These are phyloP conservation scores for Siniperca obscura DNA, from an alignment of 2,797 vertebrate species.

Conservation along the genomic window DNA sequence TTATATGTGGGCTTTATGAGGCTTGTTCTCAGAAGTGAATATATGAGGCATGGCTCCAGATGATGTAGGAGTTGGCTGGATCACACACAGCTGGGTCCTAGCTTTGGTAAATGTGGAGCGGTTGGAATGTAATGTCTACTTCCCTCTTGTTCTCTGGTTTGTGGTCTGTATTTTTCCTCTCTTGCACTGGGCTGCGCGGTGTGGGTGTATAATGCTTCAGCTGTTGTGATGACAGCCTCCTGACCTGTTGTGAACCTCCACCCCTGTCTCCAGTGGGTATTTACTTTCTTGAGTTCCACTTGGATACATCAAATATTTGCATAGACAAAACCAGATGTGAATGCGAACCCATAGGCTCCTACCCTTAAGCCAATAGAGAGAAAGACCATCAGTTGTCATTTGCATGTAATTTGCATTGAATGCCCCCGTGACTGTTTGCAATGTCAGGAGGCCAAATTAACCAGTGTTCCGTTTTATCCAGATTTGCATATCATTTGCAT, in stretches of 20 bases:
- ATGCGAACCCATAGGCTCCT: constrained; percentile 57
- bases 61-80: constrained; percentile 73
- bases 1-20: constrained; percentile 34
- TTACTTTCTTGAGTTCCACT: constrained; percentile 74
- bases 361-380: constrained; percentile 71
- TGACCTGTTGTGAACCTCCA: constrained; percentile 72
- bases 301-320: constrained; percentile 78
- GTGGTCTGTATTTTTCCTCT: constrained; percentile 73
- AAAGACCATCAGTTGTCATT: constrained; percentile 78
- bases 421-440: constrained; percentile 81
- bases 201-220: constrained; percentile 66
- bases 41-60: constrained; percentile 58
- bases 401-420: constrained; percentile 86
- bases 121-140: constrained; percentile 70
- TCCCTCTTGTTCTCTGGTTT: constrained; percentile 68
- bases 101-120: constrained; percentile 63
- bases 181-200: constrained; percentile 24
- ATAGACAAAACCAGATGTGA: constrained; percentile 66
- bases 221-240: constrained; percentile 64
- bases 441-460: constrained; percentile 88
- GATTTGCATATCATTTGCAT: constrained; percentile 88
- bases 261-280: constrained; percentile 59
- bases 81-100: constrained; percentile 68
- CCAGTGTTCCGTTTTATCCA: constrained; percentile 83
- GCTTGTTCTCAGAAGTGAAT: constrained; percentile 48